Evolutionary conservation across 2,113 vertebrate species (phyloP).

Genomic region (Gallinago media): DNA sequence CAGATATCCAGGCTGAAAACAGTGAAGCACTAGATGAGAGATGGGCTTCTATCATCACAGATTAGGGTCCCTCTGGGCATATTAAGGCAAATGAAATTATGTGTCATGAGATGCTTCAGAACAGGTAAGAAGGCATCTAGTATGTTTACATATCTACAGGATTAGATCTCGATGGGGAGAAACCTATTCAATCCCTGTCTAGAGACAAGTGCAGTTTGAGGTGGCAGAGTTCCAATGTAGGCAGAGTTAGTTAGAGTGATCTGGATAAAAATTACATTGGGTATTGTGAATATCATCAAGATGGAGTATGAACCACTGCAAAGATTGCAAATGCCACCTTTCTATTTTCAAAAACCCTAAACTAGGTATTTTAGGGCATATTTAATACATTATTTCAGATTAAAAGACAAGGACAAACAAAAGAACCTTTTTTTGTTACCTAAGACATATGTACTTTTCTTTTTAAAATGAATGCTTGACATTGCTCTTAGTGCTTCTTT

Average conservation of each 20-base stretch:
- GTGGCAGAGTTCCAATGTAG: rapidly evolving
- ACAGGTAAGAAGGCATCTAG: rapidly evolving
- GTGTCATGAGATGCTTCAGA: neutral
- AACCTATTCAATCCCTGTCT: neutral
- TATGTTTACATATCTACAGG: neutral
- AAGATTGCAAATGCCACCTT: neutral
- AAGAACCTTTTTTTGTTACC: neutral
- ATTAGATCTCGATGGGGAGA: neutral
- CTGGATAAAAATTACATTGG: neutral
- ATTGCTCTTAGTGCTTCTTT: neutral
- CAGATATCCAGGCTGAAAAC: neutral
- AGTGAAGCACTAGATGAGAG: neutral
- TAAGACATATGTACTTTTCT: neutral
- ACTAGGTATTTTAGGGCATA: neutral
- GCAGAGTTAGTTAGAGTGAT: neutral
- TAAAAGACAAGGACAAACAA: neutral
- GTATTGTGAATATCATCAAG: neutral
- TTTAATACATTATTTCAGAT: neutral
- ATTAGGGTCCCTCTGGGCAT: neutral
- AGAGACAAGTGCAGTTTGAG: neutral
- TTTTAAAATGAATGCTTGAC: neutral
- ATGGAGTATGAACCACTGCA: neutral
- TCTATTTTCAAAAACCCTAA: neutral
- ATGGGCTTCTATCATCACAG: neutral
- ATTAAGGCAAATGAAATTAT: neutral